Evolutionary conservation across 1,140 invertebrate species (phyloP).

Genomic region (Coptotermes formosanus): DNA sequence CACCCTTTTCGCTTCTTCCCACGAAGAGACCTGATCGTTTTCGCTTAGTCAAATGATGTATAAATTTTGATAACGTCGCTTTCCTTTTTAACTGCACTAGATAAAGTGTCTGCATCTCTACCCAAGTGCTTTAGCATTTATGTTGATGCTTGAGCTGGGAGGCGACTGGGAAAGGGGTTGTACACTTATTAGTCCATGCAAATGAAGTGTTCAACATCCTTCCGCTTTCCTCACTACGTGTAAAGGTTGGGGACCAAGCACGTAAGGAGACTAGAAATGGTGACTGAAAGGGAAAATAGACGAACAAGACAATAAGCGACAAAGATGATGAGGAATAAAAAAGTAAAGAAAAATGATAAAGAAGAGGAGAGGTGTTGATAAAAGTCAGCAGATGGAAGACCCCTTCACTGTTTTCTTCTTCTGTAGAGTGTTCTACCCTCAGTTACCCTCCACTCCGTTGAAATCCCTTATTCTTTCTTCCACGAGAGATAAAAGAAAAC

Average conservation of each 20-base stretch:
- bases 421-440: neutral
- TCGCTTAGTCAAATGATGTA: constrained; percentile 40
- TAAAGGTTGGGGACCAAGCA: neutral
- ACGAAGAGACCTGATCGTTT: constrained; percentile 35
- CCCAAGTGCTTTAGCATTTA: constrained; percentile 2
- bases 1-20: constrained; percentile 17
- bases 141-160: constrained; percentile 19
- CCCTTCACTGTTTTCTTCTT: neutral
- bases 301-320: neutral
- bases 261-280: neutral
- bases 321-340: neutral
- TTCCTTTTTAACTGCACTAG: constrained; percentile 35
- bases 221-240: neutral
- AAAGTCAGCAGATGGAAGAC: constrained; percentile 21
- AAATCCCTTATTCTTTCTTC: neutral
- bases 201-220: constrained; percentile 33
- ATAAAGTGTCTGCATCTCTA: constrained; percentile 29
- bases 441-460: neutral
- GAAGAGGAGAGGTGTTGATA: constrained; percentile 17
- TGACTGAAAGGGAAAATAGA: neutral
- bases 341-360: neutral
- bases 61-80: constrained; percentile 39
- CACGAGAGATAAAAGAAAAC: constrained; percentile 35
- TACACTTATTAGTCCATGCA: constrained; percentile 33
- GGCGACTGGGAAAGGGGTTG: neutral